Base-by-base conservation (phyloP, 2,888 invertebrate genomes). In the Nemapogon koenigi region DNA sequence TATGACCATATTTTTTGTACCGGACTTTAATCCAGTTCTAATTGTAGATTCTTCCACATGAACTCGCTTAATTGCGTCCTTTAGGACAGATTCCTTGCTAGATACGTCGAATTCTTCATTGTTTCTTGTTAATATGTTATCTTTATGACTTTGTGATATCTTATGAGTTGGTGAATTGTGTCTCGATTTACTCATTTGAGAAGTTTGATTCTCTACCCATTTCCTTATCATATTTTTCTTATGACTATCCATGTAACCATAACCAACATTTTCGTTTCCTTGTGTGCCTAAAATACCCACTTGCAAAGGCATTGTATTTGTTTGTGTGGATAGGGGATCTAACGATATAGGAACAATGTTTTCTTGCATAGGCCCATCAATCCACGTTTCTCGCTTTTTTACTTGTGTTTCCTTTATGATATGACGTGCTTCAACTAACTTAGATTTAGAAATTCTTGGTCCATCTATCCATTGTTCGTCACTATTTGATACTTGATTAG, bases 391-490 rank as follows among this genome's bases (percentile, higher is more conserved):
- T 30, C 88, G 81, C 64, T 92, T 90, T 54, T 90, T 90, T 3
- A 83, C 81, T 59, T 90, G 86, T 1, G 88, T 83, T 65, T 91
- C 90, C 52, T 90, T 89, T 56, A 90, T 83, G 46, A 91, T 81
- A 57, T 90, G 90, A 32, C 91, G 75, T 0, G 89, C 91, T 63
- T 91, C 91, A 2, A 90, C 91, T 37, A 90, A 85, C 63, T 89
- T 90, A 13, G 87, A 89, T 55, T 89, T 88, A 0, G 90, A 91
- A 51, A 94, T 91, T 56, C 94, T 84, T 0, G 97, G 97, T 0
- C 97, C 97, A 68, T 97, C 97, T 44, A 97, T 92, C 97, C 97
- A 97, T 58, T 94, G 93, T 57, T 97, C 97, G 55, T 94, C 94
- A 48, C 90, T 91, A 14, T 78, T 75, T 36, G 68, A 75, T 15